Base-by-base conservation (phyloP, 2,888 invertebrate species). In the Ctena decussata region DNA sequence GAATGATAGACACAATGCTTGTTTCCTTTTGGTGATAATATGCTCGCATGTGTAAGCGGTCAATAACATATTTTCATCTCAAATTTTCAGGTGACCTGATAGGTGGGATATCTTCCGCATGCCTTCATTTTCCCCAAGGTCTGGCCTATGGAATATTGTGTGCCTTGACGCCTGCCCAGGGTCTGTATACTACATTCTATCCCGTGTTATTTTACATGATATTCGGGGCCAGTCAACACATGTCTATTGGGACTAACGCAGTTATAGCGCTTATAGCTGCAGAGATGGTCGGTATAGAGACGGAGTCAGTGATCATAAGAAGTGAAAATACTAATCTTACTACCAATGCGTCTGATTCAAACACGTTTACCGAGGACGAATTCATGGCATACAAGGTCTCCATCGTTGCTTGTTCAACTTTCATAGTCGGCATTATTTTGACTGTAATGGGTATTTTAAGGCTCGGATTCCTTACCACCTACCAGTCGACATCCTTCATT, bases 111-210 rank as follows among this genome's bases (percentile, higher is more conserved):
- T 93, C 94, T 15, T 91, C 90, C 8, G 94, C 92, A 12, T 93
- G 94, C 79, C 88, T 95, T 53, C 94, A 95, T 82, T 92, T 95
- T 37, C 94, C 95, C 1, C 95, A 94, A 82, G 93, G 94, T n/a
- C 88, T 94, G 65, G 94, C 93, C 2, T 93, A 93, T 76, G 93
- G 93, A 30, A 70, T 93, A 11, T 86, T 93, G 27, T 91, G 93
- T 11, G 91, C 91, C 27, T 85, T 94, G 49, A 86, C 89, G 0
- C 93, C 94, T 3, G 87, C 92, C 8, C 78, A 91, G 49, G 94
- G 94, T 1, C 90, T 94, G 37, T 94, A 94, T 85, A 89, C 92
- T 0, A 91, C 93, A 2, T 91, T 94, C 87, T 94, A 92, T 77
- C 93, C 93, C 8, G 90, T 93, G 21, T 49, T 93, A 32, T 78